Evolutionary conservation across 2,113 vertebrate species (phyloP), one percentile per base, ranked within the genome.

Genomic region (Hemichromis elongatus): DNA sequence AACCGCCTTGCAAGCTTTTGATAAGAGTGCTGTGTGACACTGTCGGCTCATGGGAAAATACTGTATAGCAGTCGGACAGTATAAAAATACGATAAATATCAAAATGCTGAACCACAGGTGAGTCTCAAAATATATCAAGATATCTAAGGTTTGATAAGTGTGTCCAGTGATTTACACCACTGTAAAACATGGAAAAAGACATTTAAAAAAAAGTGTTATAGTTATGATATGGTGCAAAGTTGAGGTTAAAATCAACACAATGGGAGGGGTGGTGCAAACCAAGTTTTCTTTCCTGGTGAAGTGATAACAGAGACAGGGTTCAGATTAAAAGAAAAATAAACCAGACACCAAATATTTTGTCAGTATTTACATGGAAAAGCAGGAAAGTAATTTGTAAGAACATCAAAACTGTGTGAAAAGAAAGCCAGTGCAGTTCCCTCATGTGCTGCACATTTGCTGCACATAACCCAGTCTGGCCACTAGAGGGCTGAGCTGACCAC

Each of bases 401-500:
- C 78, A 90, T 54, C 85, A 77, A 68, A 79, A 59, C 13, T 13
- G 30, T 9, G 12, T 55, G 16, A 26, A 54, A 9, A 42, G 30
- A 54, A 19, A 77, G 77, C 8, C 55, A 5, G 11, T 9, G 10
- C 1, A 10, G 40, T 13, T 77, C 6, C 9, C 13, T 57, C 26
- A 45, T 85, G 28, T 84, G 56, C 47, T 70, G 66, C 28, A 82
- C 73, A 78, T n/a, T 37, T 50, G 54, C 4, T 37, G 37, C 18
- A 53, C 50, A 42, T 83, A 26, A 7, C 2, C 2, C n/a, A 24
- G 56, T 89, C 33, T 89, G 89, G 24, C 94, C 94, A 94, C 92
- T 90, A 95, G 93, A 86, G 91, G 93, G 93, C 88, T 53, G 77
- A 88, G 57, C 84, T 70, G 88, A 56, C 55, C 86, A 81, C 57